Base-by-base conservation (phyloP, 2,888 invertebrate genomes). In the Orchesella flavescens region DNA sequence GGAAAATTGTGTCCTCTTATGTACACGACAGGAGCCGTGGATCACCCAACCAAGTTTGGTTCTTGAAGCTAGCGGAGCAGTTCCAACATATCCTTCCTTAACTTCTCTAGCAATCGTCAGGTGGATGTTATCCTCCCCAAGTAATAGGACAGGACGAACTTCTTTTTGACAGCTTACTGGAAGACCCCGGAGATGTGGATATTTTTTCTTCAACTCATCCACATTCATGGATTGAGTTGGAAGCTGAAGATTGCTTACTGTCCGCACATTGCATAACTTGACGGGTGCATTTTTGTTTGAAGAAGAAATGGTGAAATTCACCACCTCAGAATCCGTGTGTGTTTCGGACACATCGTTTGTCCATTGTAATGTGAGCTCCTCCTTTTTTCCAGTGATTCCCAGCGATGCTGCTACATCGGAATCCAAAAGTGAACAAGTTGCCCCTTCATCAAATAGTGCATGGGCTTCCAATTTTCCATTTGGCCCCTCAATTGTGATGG, bases 401-500 rank as follows among this genome's bases (percentile, higher is more conserved):
- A 86, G 17, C 15, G 15, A 3, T 4, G 74, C 34, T 7, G 86
- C 85, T 0, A 83, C 17, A 21, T 44, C 15, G 12, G 49, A 49
- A 34, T 83, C 82, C 0, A 85, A 34, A 4, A 85, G 7, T 1
- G 86, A 79, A 1, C 17, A 1, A 0, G 75, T 57, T 12, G 84
- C 44, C 12, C 77, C 84, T 1, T 83, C 84, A 65, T 86, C 86
- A 13, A 85, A 55, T 23, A 84, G 53, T 0, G 84, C 86, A 34
- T 44, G 76, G 9, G 82, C 82, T 0, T 74, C 2, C 1, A 61
- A 24, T 4, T 19, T 12, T 19, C 76, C 65, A 0, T 43, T 19
- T 12, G 75, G 80, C 0, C 77, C 80, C 1, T 4, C 2, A 15
- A 86, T 17, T 0, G 46, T 72, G 0, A 86, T 84, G 9, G 86